phyloP scores from a whole-genome alignment of 2,888 invertebrate genomes.

The Watsonalla cultraria region DNA sequence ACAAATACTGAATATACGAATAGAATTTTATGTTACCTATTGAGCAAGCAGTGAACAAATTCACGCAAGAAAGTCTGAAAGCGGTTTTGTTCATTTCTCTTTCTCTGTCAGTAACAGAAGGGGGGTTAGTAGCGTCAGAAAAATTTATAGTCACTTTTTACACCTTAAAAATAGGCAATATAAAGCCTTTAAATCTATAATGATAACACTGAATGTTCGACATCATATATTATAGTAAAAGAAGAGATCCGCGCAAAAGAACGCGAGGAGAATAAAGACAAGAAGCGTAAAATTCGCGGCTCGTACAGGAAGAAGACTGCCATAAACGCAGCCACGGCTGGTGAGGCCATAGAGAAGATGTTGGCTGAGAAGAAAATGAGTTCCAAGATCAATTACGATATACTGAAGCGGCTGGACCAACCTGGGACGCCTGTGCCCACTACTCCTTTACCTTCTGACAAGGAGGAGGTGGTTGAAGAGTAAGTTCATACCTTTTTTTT shows the following conservation, averaged over 20 bases:
- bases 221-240: conserved; percentile 78
- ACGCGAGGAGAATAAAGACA: conserved; percentile 91
- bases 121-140: no score
- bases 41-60: no score
- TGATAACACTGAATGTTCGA: neutral
- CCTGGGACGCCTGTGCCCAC: conserved; percentile 44
- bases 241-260: conserved; percentile 89
- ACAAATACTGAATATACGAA: no score
- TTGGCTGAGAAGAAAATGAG: conserved; percentile 96
- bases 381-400: conserved; percentile 98
- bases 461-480: conserved; percentile 19
- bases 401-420: conserved; percentile 87
- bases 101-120: no score
- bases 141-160: no score
- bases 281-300: conserved; percentile 86
- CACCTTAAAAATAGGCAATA: no score
- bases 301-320: conserved; percentile 80
- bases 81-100: neutral
- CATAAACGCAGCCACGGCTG: conserved; percentile 83
- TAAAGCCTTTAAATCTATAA: no score
- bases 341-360: conserved; percentile 98
- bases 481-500: conserved; percentile 14
- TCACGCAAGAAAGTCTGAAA: no score
- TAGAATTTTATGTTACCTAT: no score
- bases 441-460: conserved; percentile 6